Evolutionary conservation across 2,797 vertebrate species (phyloP).

Genomic region (Sebastes nivosus): DNA sequence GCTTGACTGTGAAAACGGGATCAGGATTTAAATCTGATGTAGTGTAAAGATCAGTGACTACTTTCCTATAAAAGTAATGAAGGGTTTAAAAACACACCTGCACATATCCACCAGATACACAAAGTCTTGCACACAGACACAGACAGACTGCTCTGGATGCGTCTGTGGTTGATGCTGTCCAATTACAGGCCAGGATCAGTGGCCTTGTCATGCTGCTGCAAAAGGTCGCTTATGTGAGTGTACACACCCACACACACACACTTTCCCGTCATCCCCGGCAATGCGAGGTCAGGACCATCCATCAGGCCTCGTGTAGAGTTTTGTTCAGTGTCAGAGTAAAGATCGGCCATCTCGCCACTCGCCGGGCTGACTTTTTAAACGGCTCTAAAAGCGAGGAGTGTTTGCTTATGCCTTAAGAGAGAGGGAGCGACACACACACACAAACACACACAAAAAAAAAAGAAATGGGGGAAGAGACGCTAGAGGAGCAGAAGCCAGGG

Average conservation of each 20-base stretch:
- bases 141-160: constrained; percentile 14
- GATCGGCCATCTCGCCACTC: constrained; percentile 18
- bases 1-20: too few species aligned
- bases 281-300: constrained; percentile 63
- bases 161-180: constrained; percentile 40
- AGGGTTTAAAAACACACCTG: background rate
- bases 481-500: constrained; percentile 5
- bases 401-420: constrained; percentile 23
- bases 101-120: background rate
- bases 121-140: background rate
- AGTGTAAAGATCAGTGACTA: constrained; percentile 15
- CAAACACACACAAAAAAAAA: background rate
- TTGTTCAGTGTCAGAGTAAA: constrained; percentile 53
- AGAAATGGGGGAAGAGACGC: background rate
- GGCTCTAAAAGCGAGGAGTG: constrained; percentile 22
- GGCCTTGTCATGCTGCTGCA: constrained; percentile 59
- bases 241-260: background rate
- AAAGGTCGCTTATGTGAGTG: constrained; percentile 50
- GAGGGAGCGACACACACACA: background rate
- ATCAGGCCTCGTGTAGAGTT: constrained; percentile 49
- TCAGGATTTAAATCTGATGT: background rate
- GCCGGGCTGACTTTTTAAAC: constrained; percentile 38
- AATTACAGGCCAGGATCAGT: constrained; percentile 70
- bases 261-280: constrained; percentile 12
- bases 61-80: constrained; percentile 9